Conservation (phyloP, 2,113 vertebrate genomes). For the Arenaria interpres region DNA sequence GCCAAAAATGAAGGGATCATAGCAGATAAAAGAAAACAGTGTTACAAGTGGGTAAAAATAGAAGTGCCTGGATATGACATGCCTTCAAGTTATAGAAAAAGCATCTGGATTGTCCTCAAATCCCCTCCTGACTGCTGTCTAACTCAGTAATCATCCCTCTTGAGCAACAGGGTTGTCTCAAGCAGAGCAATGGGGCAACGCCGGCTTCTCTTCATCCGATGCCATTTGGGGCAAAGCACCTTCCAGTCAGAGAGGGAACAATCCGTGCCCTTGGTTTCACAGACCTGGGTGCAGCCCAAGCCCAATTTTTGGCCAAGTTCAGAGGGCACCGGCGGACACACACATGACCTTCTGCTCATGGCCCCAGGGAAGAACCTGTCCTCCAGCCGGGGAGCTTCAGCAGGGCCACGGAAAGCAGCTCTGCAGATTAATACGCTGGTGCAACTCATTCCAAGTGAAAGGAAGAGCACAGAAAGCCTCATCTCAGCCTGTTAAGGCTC, state of each 20-base stretch:
- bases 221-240: background rate
- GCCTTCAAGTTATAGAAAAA: conserved; percentile 40
- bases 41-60: conserved; percentile 43
- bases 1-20: background rate
- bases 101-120: conserved; percentile 58
- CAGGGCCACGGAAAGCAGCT: background rate
- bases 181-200: background rate
- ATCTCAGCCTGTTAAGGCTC: background rate
- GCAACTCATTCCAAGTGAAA: background rate
- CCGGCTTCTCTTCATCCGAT: background rate
- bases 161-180: background rate
- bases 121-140: conserved; percentile 42
- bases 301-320: accelerated
- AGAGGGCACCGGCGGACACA: accelerated
- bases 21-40: background rate
- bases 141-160: background rate
- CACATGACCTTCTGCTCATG: accelerated
- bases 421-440: background rate
- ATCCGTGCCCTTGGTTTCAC: accelerated
- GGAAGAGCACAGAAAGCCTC: background rate
- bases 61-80: conserved; percentile 22
- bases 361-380: background rate
- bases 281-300: background rate
- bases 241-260: background rate
- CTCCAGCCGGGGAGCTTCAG: background rate